A percentile compares a stretch with the other conserved stretches of the same genome.
Conservation (phyloP, 2,888 invertebrate genomes). For the Piscicola geometra region DNA sequence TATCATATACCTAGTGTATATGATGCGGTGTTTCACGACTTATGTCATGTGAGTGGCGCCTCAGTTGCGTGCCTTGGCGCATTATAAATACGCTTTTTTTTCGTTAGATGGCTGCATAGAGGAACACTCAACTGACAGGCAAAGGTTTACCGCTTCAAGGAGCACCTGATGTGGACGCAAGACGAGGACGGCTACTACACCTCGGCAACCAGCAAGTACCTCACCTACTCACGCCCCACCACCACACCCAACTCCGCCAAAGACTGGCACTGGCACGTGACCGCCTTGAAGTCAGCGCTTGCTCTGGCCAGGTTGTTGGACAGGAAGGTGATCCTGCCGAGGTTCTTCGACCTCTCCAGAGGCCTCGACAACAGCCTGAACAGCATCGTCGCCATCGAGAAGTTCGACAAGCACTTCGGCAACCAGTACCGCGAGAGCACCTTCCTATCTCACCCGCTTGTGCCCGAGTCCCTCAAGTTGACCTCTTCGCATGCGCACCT, state of each 20-base stretch:
- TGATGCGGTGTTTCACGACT: no score
- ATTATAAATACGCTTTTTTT: no score
- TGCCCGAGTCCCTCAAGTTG: background rate
- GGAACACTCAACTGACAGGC: slow-evolving; percentile 14
- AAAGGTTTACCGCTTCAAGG: background rate
- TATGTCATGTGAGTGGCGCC: no score
- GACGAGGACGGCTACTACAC: background rate
- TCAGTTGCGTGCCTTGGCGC: no score
- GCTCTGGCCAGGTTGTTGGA: background rate
- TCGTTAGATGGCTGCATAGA: no score
- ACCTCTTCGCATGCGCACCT: no score
- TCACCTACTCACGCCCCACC: no score
- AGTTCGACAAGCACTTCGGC: background rate
- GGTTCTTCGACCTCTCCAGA: background rate
- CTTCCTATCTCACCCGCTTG: background rate
- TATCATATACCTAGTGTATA: no score
- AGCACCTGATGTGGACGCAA: background rate
- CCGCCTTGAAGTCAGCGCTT: background rate
- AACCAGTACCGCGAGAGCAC: background rate
- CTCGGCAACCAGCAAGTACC: background rate
- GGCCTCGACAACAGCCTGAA: background rate
- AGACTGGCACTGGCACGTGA: background rate
- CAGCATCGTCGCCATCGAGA: background rate
- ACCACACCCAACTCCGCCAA: no score
- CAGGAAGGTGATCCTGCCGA: background rate